Base-by-base conservation (phyloP, 2,888 invertebrate genomes). In the Dione juno region DNA sequence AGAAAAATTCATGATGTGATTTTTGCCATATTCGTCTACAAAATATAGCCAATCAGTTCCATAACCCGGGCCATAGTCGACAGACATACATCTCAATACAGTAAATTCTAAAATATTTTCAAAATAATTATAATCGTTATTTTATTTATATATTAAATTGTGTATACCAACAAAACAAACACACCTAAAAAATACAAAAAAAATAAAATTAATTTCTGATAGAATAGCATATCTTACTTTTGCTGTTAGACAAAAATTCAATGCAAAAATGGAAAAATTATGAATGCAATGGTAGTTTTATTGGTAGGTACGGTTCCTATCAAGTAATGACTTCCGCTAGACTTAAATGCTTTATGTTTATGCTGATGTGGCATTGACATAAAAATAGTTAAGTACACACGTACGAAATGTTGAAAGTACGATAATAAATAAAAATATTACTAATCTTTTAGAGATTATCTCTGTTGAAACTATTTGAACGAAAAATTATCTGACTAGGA, bases 21-120 rank as follows among this genome's bases (percentile, higher is more conserved):
- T 86, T 19, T 81, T 82, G 8, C 89, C 93, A 70, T 92, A 83
- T 3, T 93, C 93, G 67, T 92, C 93, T 2, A 90, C 78, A 75
- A 90, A 91, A 69, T 89, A 80, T 66, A 94, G 80, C 91, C 93
- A 94, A 48, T 92, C 87, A 3, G 84, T 83, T 10, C 93, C 94
- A 72, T 92, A 93, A 5, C 79, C 84, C 0, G 84, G 80, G 0
- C 82, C 86, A 65, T 82, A 80, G 48, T 84, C 80, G 80, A 35
- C 67, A 67, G 50, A 58, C 11, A 37, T 35, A 45, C 41, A 64
- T 41, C 14, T 66, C 1, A 66, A 28, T 11, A 35, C 16, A 14
- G 58, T 53, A 13, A 13, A 41, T 40, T 52, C 71, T 64, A 64
- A 63, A 65, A 69, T 61, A 40, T 19, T 66, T 10, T 43, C 8